Evolutionary conservation across 2,888 invertebrate species (phyloP), one percentile per base, ranked within the genome.

Genomic region (Venustoraphidia nigricollis): DNA sequence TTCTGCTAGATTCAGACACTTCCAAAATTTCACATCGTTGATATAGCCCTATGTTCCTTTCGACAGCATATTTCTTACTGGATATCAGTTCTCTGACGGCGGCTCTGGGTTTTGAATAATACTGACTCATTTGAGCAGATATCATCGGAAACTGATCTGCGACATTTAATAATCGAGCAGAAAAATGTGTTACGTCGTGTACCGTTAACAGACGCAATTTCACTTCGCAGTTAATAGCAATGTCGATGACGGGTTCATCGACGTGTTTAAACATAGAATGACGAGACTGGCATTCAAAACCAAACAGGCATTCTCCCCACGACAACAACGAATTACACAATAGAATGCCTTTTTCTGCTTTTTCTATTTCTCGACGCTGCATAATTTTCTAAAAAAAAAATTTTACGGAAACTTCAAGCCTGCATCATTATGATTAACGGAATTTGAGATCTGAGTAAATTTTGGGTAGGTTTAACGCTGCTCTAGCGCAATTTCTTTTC

Each of bases 21-120:
- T 46, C 39, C 5, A 46, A 13, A 11, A 46, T 34, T 34, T 46
- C 34, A 36, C 46, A 46, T 11, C 46, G 34, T 13, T 40, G 14
- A 40, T 34, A 46, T 34, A 46, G n/a, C 6, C 34, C 36, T 9
- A 34, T 14, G 11, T 10, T 27, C 17, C 40, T 36, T 27, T 34
- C n/a, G 10, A 34, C 27, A 3, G 39, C 46, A 34, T 46, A 46
- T 14, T 40, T 3, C n/a, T 38, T 34, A 11, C 14, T 9, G 11
- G 10, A 14, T 13, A 34, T 34, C 9, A 39, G 11, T 11, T 9
- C 11, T 10, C 34, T 11, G 5, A 46, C 27, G 9, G 8, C 13
- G 8, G 1, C 10, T 11, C n/a, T 17, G 40, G 27, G 11, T 11
- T 38, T 36, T 34, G 34, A 17, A 34, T 39, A 46, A 40, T 40